phyloP scores from a whole-genome alignment of 2,888 invertebrate species.

The Mylabris sibirica region DNA sequence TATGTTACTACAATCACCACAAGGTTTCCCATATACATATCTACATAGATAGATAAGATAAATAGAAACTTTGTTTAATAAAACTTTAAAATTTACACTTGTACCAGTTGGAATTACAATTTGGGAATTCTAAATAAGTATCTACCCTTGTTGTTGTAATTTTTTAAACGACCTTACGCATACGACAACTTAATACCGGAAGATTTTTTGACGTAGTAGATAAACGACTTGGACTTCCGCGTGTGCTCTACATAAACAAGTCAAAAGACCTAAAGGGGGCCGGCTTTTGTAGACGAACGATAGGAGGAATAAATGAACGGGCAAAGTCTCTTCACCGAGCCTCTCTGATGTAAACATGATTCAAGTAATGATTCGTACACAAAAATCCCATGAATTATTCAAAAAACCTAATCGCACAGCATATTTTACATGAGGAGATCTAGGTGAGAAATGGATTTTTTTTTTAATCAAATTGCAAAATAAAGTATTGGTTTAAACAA shows the following conservation, averaged over 20 bases:
- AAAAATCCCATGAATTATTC: slow-evolving; percentile 58
- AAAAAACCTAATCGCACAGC: slow-evolving; percentile 29
- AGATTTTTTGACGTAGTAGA: slow-evolving; percentile 26
- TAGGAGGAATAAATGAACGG: slow-evolving; percentile 37
- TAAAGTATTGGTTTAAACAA: no score
- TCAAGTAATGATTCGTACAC: slow-evolving; percentile 62
- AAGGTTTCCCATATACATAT: background rate
- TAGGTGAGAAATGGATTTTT: slow-evolving; percentile 14
- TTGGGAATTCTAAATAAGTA: background rate
- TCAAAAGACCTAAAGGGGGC: slow-evolving; percentile 19
- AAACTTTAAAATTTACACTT: no score
- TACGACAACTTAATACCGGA: slow-evolving; percentile 20
- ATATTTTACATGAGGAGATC: background rate
- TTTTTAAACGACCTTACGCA: slow-evolving; percentile 12
- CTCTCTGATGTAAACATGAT: slow-evolving; percentile 55
- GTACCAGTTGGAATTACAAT: no score
- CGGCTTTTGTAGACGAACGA: slow-evolving; percentile 18
- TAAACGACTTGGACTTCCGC: slow-evolving; percentile 40
- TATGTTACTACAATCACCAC: slow-evolving; percentile 13
- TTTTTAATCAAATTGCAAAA: no score
- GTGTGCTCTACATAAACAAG: slow-evolving; percentile 39
- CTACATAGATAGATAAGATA: no score
- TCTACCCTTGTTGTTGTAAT: background rate
- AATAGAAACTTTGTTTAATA: background rate
- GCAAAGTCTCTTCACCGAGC: slow-evolving; percentile 59